phyloP scores from a whole-genome alignment of 2,888 invertebrate species.

The Aphodius sticticus region DNA sequence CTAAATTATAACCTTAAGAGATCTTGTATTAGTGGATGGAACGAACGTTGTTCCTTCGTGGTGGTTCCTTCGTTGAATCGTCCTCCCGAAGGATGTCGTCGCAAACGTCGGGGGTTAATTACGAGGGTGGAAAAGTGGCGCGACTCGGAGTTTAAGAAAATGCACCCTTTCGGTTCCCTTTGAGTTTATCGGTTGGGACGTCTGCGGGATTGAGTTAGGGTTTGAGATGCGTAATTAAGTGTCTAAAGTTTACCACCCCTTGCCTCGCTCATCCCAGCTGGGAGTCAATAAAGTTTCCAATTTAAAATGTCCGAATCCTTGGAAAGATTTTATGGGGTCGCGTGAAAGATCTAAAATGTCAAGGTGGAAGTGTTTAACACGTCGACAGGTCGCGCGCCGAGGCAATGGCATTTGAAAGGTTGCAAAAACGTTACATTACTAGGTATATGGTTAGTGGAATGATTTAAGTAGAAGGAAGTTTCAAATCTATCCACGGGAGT shows the following conservation, averaged over 20 bases:
- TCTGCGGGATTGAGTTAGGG: background rate
- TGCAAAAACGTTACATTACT: too few species aligned
- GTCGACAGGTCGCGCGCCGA: too few species aligned
- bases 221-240: background rate
- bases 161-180: background rate
- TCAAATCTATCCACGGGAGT: too few species aligned
- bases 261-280: background rate
- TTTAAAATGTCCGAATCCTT: background rate
- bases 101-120: background rate
- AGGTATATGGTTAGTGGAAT: too few species aligned
- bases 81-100: background rate
- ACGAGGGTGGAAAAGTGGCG: background rate
- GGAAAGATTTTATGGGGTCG: background rate
- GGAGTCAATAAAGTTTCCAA: slow-evolving; percentile 4
- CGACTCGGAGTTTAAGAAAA: background rate
- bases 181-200: background rate
- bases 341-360: background rate
- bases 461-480: too few species aligned
- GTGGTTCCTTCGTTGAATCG: background rate
- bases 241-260: background rate
- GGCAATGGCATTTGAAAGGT: too few species aligned
- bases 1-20: background rate
- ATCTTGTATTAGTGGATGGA: background rate
- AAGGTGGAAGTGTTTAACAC: background rate
- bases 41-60: background rate